phyloP scores from a whole-genome alignment of 2,888 invertebrate species.

The Eupithecia exiguata region DNA sequence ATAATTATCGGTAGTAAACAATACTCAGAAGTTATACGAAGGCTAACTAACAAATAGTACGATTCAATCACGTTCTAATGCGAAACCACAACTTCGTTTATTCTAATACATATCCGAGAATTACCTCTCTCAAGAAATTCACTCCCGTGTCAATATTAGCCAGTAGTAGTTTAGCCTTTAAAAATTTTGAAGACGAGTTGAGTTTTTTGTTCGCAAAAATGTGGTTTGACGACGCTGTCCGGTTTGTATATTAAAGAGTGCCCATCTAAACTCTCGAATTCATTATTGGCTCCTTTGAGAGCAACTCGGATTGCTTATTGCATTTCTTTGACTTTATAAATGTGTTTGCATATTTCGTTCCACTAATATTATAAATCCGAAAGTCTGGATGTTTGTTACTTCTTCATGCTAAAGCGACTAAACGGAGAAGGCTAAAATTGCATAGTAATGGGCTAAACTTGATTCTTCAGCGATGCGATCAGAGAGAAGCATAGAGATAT shows the following conservation, averaged over 20 bases:
- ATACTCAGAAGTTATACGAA: neutral
- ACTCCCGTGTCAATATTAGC: conserved; percentile 53
- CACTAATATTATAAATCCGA: too few species aligned
- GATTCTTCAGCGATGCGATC: too few species aligned
- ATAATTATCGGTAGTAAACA: conserved; percentile 1
- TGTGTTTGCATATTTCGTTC: neutral
- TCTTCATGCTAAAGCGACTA: too few species aligned
- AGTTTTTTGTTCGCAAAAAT: conserved; percentile 63
- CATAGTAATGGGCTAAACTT: too few species aligned
- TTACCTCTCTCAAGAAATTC: conserved; percentile 36
- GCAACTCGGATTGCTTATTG: neutral
- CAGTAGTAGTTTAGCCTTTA: conserved; percentile 45
- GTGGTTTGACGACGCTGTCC: conserved; percentile 52
- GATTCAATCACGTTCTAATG: neutral
- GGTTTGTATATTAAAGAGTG: conserved; percentile 45
- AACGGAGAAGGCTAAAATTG: too few species aligned
- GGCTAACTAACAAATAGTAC: neutral
- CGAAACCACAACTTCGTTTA: conserved; percentile 3
- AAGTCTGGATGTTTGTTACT: too few species aligned
- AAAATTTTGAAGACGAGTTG: conserved; percentile 39
- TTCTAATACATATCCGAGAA: conserved; percentile 13
- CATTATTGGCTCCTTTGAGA: conserved; percentile 9
- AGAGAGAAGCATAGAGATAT: too few species aligned
- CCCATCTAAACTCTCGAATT: conserved; percentile 22
- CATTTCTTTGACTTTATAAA: neutral